phyloP scores from a whole-genome alignment of 2,113 vertebrate species.

The Terrapene triunguis region DNA sequence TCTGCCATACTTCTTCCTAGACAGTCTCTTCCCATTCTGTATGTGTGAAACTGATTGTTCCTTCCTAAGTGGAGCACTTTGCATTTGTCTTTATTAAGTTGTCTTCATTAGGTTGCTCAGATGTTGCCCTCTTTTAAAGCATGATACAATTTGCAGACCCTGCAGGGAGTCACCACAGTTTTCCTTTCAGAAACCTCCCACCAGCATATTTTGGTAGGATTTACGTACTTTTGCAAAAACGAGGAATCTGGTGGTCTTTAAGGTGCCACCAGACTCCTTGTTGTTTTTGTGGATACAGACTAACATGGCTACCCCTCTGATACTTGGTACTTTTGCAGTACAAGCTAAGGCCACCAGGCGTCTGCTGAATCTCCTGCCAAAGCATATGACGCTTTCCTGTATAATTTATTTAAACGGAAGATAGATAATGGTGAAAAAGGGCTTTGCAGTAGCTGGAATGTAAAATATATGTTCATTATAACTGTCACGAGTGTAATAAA shows the following conservation, averaged over 20 bases:
- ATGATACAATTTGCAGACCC: not conserved
- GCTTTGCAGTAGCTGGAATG: not conserved
- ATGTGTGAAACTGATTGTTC: no score
- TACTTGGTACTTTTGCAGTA: not conserved
- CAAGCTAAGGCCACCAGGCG: not conserved
- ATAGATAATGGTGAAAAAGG: rapidly evolving
- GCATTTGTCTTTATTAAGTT: no score
- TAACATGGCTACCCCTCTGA: no score
- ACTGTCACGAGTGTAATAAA: not conserved
- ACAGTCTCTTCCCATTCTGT: no score
- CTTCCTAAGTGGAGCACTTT: no score
- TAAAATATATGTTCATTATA: rapidly evolving
- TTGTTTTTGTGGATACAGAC: no score
- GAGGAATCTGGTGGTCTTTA: no score
- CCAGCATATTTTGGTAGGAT: not conserved
- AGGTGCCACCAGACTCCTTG: no score
- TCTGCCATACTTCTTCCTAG: no score
- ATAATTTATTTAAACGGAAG: not conserved
- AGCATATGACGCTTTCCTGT: not conserved
- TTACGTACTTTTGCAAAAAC: not conserved
- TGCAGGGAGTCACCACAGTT: not conserved
- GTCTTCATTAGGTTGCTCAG: no score
- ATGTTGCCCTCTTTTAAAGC: not conserved
- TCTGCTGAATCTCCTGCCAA: not conserved
- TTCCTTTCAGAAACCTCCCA: not conserved